A percentile compares a stretch with the other conserved stretches of the same genome.
phyloP scores from a whole-genome alignment of 1,140 invertebrate species.

The Neodiprion pinetum region DNA sequence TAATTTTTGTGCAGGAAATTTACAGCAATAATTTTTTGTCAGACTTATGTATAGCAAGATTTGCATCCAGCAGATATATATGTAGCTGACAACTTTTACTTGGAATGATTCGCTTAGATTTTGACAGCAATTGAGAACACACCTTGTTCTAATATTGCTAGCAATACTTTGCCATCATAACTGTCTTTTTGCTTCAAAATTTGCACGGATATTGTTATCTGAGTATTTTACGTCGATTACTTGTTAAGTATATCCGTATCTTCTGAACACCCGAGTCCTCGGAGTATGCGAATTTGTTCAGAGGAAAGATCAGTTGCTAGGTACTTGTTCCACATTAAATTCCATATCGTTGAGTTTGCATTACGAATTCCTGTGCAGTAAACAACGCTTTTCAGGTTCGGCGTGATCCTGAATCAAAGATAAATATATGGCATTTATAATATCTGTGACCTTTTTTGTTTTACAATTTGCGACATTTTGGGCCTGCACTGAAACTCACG shows the following conservation, averaged over 20 bases:
- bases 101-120: no score
- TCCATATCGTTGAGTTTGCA: constrained; percentile 34
- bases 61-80: no score
- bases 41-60: no score
- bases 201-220: no score
- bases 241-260: constrained; percentile 48
- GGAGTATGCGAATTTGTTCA: constrained; percentile 42
- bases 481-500: constrained; percentile 21
- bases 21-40: no score
- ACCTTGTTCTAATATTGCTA: no score
- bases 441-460: background rate
- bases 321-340: constrained; percentile 33
- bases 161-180: no score
- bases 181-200: no score
- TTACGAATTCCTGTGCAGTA: constrained; percentile 41
- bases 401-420: constrained; percentile 27
- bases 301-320: constrained; percentile 34
- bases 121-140: no score
- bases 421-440: constrained; percentile 10
- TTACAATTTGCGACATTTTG: background rate
- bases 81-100: no score
- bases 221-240: constrained; percentile 49
- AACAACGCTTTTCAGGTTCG: constrained; percentile 40
- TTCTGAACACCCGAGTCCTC: constrained; percentile 50
- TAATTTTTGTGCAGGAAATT: no score